Base-by-base conservation (phyloP, 2,888 invertebrate species). In the Argyra leucocephala region DNA sequence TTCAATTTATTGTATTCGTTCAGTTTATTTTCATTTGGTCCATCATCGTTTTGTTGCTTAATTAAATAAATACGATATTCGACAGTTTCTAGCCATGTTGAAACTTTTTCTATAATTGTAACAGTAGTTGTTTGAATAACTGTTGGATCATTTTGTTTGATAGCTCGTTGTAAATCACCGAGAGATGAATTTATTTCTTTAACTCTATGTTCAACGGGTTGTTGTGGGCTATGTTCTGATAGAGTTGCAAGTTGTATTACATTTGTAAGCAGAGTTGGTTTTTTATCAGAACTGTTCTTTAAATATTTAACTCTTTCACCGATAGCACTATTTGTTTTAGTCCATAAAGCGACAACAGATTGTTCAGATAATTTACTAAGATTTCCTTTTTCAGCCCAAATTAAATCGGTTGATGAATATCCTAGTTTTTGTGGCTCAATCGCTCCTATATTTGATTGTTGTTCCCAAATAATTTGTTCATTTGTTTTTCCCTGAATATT, bases 31-130 rank as follows among this genome's bases (percentile, higher is more conserved):
- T 84, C 82, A n/a, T 86, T 82, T 1, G 84, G 84, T 15, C 83
- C 83, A 62, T 84, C 82, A 22, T 81, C 81, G 0, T 82, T 82
- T 75, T 84, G 82, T 70, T 84, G 83, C n/a, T 82, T 75, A 67
- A 83, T 83, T 24, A 85, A 76, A 71, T 85, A 88, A 62, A 91
- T 88, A 72, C 87, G 85, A 71, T 91, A 91, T 75, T 91, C 91
- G 67, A 93, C 90, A 26, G 89, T 90, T 80, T 93, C 90, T 60
- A 93, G 76, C 90, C 92, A 92, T 18, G 88, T 87, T 0, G 91
- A 90, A 59, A 93, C 88, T 0, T 87, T 89, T 77, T 92, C 90
- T 62, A 92, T 87, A 0, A 91, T 85, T 23, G 87, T 86, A 12
- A 90, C 84, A 15, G 91, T 82, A 59, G 85, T 87, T 71, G 85